Percentiles rank a stretch among this genome's conserved stretches.
phyloP scores from a whole-genome alignment of 1,140 invertebrate species.

The Rhagoletis pomonella region DNA sequence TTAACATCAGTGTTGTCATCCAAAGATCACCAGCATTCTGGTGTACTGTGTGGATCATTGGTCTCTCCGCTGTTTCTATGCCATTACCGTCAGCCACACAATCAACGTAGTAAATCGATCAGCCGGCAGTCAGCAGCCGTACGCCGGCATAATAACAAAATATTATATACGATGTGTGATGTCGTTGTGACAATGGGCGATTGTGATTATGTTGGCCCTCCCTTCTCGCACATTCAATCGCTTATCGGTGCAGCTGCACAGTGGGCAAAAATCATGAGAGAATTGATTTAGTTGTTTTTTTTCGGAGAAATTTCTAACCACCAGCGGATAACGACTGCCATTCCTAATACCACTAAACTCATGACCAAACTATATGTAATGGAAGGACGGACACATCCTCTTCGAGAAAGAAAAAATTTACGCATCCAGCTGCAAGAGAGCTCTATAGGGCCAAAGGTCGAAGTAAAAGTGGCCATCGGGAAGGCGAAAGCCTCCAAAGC shows the following conservation, averaged over 20 bases:
- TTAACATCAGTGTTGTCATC: neutral
- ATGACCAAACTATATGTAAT: no score
- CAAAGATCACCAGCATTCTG: neutral
- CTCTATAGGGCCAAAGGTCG: no score
- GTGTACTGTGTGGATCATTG: neutral
- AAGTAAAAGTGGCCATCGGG: no score
- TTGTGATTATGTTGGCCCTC: conserved; percentile 37
- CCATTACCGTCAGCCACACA: neutral
- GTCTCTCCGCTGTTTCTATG: neutral
- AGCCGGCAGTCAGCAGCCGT: conserved; percentile 11
- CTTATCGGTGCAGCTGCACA: conserved; percentile 33
- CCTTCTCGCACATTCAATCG: conserved; percentile 10
- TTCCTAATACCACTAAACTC: no score
- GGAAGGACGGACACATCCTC: no score
- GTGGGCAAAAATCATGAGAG: neutral
- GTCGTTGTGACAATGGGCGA: conserved; percentile 70
- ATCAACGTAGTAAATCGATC: conserved; percentile 50
- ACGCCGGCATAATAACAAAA: neutral
- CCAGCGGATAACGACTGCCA: no score
- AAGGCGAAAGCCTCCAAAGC: no score
- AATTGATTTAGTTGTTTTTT: neutral
- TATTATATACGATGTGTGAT: conserved; percentile 72
- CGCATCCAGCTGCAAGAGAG: no score
- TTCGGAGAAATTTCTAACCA: no score
- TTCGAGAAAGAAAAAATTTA: no score